Evolutionary conservation across 1,140 invertebrate species (phyloP), one percentile per base, ranked within the genome.

Genomic region (Meloidogyne floridensis): DNA sequence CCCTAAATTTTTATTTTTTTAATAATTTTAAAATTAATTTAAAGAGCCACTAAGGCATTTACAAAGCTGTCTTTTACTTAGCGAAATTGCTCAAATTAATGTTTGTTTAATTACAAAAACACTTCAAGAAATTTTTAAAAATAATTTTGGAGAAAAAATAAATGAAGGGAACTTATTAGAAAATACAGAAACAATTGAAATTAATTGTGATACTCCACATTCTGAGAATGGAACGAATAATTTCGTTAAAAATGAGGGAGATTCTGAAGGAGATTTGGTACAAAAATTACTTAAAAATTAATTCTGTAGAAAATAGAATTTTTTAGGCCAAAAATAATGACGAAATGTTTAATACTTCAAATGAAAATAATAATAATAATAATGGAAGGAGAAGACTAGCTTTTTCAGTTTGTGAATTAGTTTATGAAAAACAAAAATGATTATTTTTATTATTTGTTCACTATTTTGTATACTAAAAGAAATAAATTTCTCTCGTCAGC

Each of bases 41-140:
- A 7, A 15, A 77, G 75, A 77, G 53, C 75, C 75, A 8, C 43
- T 77, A 32, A 56, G 75, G 53, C 75, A 77, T 42, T 15, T 77
- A 11, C 75, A 77, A 18, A 43, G 75, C 53, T 32, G 18, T 65
- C 13, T 77, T 18, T 54, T 77, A 69, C 51, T 77, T 42, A 69
- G 20, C 43, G 75, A 77, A 77, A 43, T 77, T 32, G 51, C 51
- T 9, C 47, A 77, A 77, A 32, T 77, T 56, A 18, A 54, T 69
- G 13, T 15, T n/a, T n/a, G n/a, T 65, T 65, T 65, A 18, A n/a
- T 65, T 5, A 65, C 59, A 65, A 65, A 65, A n/a, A 15, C n/a
- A n/a, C n/a, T 65, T 5, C 15, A 6, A 65, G 59, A 65, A 65
- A 65, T 65, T 65, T n/a, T 65, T n/a, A 65, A 65, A 54, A 54